These are phyloP conservation scores for Teleogryllus occipitalis DNA, from an alignment of 1,140 invertebrate species.

Conservation along the genomic window DNA sequence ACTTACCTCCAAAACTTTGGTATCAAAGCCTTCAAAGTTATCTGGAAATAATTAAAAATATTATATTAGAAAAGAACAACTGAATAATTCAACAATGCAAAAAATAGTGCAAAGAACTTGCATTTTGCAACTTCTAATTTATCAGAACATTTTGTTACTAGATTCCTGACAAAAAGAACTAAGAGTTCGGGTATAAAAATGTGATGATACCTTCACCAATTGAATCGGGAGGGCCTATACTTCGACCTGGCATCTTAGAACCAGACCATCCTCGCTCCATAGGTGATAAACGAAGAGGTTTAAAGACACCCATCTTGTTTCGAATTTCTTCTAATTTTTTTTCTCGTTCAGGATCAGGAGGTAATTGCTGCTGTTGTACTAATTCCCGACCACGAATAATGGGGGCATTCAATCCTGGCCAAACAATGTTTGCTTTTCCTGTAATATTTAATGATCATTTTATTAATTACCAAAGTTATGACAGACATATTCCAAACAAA, in stretches of 20 bases:
- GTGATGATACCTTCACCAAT: conserved; percentile 50
- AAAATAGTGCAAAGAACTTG: no score
- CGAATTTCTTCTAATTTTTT: conserved; percentile 60
- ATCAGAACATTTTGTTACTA: no score
- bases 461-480: no score
- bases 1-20: conserved; percentile 66
- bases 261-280: conserved; percentile 87
- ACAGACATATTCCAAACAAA: no score
- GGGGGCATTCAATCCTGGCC: conserved; percentile 85
- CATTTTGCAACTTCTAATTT: no score
- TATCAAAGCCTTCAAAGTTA: conserved; percentile 79
- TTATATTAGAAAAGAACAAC: not conserved
- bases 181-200: not conserved
- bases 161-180: no score
- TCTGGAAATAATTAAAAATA: conserved; percentile 48
- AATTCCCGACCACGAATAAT: conserved; percentile 70
- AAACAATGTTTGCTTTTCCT: conserved; percentile 72
- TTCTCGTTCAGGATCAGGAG: conserved; percentile 62
- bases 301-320: conserved; percentile 56
- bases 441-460: conserved; percentile 12
- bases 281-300: conserved; percentile 55
- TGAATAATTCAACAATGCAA: no score
- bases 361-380: conserved; percentile 56
- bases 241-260: conserved; percentile 67
- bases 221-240: conserved; percentile 78